Percentiles rank a stretch among this genome's conserved stretches.
Conservation (phyloP, 1,140 invertebrate genomes). For the Ostrea edulis region DNA sequence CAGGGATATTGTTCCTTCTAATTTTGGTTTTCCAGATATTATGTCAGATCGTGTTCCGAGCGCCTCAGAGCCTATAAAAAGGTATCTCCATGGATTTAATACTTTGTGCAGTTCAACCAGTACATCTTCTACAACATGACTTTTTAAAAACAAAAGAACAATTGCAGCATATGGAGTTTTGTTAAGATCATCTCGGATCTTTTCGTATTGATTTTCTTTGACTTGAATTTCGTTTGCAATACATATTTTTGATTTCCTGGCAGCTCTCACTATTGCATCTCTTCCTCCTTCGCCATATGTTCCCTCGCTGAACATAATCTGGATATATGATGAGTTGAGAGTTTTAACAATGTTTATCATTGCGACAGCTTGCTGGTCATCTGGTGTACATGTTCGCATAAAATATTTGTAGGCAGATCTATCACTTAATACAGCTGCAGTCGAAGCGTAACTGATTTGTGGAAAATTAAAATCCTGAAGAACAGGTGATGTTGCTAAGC, state of each 20-base stretch:
- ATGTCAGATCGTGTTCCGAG: constrained; percentile 30
- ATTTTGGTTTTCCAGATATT: constrained; percentile 10
- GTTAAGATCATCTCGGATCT: constrained; percentile 27
- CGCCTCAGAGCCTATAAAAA: constrained; percentile 52
- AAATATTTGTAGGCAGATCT: constrained; percentile 24
- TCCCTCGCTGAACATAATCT: constrained; percentile 47
- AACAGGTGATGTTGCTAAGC: constrained; percentile 24
- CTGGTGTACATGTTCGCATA: constrained; percentile 34
- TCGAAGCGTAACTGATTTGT: constrained; percentile 46
- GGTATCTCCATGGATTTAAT: constrained; percentile 36
- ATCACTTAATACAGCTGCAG: constrained; percentile 41
- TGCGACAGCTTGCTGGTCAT: constrained; percentile 24
- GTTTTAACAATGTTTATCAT: constrained; percentile 43
- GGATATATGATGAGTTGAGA: constrained; percentile 39
- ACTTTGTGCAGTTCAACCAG: background rate
- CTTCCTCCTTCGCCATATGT: constrained; percentile 44
- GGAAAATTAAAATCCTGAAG: constrained; percentile 16
- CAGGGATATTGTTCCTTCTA: constrained; percentile 40
- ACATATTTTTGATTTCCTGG: constrained; percentile 4
- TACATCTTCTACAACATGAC: constrained; percentile 1
- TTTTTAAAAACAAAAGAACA: constrained; percentile 43
- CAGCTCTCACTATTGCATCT: background rate
- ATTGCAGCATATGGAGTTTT: constrained; percentile 36
- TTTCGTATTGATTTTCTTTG: background rate
- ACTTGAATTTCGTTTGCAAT: constrained; percentile 49